Conservation (phyloP, 2,797 vertebrate species). For the Gymnoscopelus braueri region DNA sequence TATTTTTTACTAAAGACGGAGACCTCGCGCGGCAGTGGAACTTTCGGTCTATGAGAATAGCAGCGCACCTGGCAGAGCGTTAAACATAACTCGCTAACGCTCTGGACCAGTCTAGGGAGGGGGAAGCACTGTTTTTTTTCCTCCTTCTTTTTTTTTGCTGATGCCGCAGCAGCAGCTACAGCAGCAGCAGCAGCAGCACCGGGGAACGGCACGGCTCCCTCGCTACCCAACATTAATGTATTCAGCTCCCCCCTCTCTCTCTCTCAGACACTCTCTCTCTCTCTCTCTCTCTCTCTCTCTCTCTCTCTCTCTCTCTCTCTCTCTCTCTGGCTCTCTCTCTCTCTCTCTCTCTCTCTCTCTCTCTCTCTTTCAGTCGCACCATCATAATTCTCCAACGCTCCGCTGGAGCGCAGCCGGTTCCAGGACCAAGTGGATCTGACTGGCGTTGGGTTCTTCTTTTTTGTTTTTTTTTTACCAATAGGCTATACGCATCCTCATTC, state of each 20-base stretch:
- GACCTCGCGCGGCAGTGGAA: too few relatives aligned
- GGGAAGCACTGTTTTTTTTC: too few relatives aligned
- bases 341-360: background rate
- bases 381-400: constrained; percentile 38
- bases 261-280: constrained; percentile 31
- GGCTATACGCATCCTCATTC: background rate
- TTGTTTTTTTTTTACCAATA: background rate
- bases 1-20: too few relatives aligned
- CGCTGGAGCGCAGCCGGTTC: constrained; percentile 53
- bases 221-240: too few relatives aligned
- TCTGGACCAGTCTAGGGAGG: too few relatives aligned
- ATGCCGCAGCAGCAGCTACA: too few relatives aligned
- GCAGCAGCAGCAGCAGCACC: too few relatives aligned
- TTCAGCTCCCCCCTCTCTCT: constrained; percentile 8
- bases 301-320: constrained; percentile 41
- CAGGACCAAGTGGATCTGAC: background rate
- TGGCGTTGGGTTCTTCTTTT: background rate
- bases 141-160: too few relatives aligned
- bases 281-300: constrained; percentile 1
- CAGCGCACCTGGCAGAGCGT: too few relatives aligned
- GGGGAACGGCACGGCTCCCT: too few relatives aligned
- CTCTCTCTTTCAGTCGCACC: constrained; percentile 46
- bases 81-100: too few relatives aligned
- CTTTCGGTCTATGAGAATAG: too few relatives aligned
- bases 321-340: constrained; percentile 32